Percentiles rank a stretch among this genome's conserved stretches.
These are phyloP conservation scores for Antedon bifida DNA, from an alignment of 35 echinoderm and acorn worm species.

Conservation along the genomic window DNA sequence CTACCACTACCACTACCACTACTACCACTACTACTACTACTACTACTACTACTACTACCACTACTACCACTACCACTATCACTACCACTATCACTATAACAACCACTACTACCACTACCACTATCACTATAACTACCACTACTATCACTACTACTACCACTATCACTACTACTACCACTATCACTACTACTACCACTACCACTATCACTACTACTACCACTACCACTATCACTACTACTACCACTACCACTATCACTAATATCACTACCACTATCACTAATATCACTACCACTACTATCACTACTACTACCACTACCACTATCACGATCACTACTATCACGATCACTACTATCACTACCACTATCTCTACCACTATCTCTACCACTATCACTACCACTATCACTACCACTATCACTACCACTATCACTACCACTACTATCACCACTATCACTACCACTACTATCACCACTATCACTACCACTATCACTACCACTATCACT, in stretches of 20 bases:
- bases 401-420: conserved; percentile 3
- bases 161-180: neutral
- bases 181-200: neutral
- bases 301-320: neutral
- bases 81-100: no score
- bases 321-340: neutral
- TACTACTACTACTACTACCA: no score
- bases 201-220: neutral
- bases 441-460: neutral
- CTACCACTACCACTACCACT: no score
- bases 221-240: neutral
- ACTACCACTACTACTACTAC: no score
- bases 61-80: no score
- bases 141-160: neutral
- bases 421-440: neutral
- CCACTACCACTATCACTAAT: neutral
- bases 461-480: conserved; percentile 4
- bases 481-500: conserved; percentile 6
- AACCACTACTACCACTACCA: no score
- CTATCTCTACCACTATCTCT: neutral
- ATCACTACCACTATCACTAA: neutral
- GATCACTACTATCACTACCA: neutral
- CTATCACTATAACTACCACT: no score
- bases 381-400: neutral
- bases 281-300: neutral